Evolutionary conservation across 2,113 vertebrate genomes (phyloP).

Genomic region (Odobenus rosmarus): DNA sequence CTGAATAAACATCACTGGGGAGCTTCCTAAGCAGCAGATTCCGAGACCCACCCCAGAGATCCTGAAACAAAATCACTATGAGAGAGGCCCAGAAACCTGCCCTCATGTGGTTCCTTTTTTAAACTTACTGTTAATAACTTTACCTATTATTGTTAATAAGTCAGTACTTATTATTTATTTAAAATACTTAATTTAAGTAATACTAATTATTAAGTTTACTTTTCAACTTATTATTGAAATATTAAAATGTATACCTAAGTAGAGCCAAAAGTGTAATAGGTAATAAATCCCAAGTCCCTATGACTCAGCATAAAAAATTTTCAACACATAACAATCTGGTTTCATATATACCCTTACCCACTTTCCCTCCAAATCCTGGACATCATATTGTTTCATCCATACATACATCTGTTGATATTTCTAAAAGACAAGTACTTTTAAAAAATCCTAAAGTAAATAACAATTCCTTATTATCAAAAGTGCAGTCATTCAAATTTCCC

Average conservation of each 20-base stretch:
- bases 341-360: neutral
- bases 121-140: neutral
- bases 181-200: neutral
- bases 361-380: neutral
- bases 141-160: neutral
- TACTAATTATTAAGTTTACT: neutral
- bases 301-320: neutral
- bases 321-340: neutral
- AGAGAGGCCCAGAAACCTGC: neutral
- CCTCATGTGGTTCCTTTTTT: neutral
- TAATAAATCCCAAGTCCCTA: neutral
- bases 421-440: neutral
- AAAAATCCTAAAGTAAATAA: neutral
- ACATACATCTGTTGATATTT: neutral
- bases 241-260: neutral
- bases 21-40: neutral
- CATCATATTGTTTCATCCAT: neutral
- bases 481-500: neutral
- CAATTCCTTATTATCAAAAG: constrained; percentile 27
- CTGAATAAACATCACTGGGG: neutral
- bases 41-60: neutral
- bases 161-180: neutral
- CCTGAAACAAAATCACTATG: neutral
- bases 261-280: neutral
- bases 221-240: neutral